Evolutionary conservation across 2,113 vertebrate genomes (phyloP).

Genomic region (Hypocryptadius cinnamomeus): DNA sequence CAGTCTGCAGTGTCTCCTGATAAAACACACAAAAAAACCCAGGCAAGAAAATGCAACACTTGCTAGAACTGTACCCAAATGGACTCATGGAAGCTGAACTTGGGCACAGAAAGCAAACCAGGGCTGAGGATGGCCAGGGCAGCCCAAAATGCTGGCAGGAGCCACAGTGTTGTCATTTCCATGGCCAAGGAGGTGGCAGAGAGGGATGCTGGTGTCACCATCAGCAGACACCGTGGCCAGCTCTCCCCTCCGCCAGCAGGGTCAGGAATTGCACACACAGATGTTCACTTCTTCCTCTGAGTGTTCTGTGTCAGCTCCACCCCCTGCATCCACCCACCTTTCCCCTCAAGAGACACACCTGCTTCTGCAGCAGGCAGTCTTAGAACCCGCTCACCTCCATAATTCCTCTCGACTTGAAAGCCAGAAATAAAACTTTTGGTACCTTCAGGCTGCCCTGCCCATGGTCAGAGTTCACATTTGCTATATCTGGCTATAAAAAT

Average conservation of each 20-base stretch:
- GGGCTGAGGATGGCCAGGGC: neutral
- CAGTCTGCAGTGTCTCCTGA: neutral
- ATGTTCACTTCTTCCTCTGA: neutral
- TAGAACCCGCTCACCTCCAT: neutral
- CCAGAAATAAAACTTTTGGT: neutral
- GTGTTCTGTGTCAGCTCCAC: neutral
- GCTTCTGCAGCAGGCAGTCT: neutral
- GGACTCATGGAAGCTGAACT: neutral
- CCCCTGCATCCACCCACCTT: neutral
- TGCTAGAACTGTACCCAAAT: neutral
- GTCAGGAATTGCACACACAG: neutral
- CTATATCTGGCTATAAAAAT: neutral
- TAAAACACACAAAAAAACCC: neutral
- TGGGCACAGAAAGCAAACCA: neutral
- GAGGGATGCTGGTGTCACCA: neutral
- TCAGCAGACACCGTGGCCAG: neutral
- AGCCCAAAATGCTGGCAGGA: neutral
- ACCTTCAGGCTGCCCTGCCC: neutral
- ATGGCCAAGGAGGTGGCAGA: neutral
- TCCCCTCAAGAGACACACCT: neutral
- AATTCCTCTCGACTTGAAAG: neutral
- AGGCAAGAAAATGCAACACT: neutral
- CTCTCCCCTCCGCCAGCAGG: neutral
- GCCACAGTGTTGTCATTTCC: rapidly evolving
- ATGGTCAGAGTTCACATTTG: neutral